Evolutionary conservation across 2,113 vertebrate genomes (phyloP), one percentile per base, ranked within the genome.

Genomic region (Anser cygnoides): DNA sequence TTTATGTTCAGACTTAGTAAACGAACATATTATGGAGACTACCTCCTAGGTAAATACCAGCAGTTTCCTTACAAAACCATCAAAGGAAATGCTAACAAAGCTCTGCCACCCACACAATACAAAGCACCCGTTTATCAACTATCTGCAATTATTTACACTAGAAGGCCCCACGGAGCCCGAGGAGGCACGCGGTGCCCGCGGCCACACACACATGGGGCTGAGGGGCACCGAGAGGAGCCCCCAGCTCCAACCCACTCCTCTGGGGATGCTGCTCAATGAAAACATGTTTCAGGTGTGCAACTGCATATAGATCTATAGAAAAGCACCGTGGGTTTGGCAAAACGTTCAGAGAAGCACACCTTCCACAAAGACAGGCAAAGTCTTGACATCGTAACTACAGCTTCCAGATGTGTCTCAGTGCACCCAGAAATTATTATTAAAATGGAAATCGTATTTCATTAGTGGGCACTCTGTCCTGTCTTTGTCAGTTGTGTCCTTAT

Each of bases 41-140:
- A 80, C 92, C 91, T 94, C 91, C 87, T 71, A 65, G 88, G 92
- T 91, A 95, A 96, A 96, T 71, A 95, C 58, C 63, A 63, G 84
- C 67, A 85, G 72, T 95, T 95, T 85, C 87, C 96, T 92, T 83
- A 79, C 5, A 3, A 70, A 92, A 87, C 0, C 87, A 96, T 96
- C 94, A 97, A 95, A 95, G 87, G 89, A 76, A 95, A 79, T 54
- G 81, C 58, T 89, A 97, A 95, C 95, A 91, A 91, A 91, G 26
- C 89, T 78, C 87, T 76, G 86, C 80, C 94, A 83, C 70, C 6
- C 6, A 87, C 87, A 85, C 89, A 95, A 89, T 29, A 58, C 87
- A 87, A 91, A 95, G 93, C 44, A 13, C 89, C 31, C 2, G 2
- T 96, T 96, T 92, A 89, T 94, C 89, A 87, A 16, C 89, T 91